Base-by-base conservation (phyloP, 2,888 invertebrate species). In the Netelia melanura region DNA sequence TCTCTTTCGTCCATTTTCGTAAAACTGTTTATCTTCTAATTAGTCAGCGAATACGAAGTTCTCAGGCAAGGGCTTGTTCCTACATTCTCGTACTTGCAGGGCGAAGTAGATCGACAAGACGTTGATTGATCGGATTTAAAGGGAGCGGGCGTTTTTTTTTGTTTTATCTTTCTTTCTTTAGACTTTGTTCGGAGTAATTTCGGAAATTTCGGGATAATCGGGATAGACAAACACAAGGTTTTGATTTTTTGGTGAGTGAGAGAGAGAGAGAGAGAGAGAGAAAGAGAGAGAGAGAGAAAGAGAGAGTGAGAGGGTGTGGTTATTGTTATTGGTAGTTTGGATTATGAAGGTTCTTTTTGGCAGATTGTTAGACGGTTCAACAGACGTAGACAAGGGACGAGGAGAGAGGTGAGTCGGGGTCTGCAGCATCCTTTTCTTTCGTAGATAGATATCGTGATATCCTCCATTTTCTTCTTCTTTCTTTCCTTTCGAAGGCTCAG, bases 331-430 rank as follows among this genome's bases (percentile, higher is more conserved):
- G 38, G 61, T 64, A 25, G 83, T 23, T 76, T 21, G 43, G 38
- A 62, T 88, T 89, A 90, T 88, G 84, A 85, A 88, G 88, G 88
- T 89, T 88, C 86, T 83, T 89, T 88, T 89, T 89, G 90, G 92
- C 89, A 91, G 89, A 91, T 89, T 91, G 88, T 90, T 90, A 92
- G 91, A 92, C 92, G 91, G 92, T 91, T 92, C 84, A 90, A 91
- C 90, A 93, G 94, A 94, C 93, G 93, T 91, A 94, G 93, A 94
- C 94, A 94, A 93, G 91, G 91, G 93, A 93, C 89, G 88, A 90
- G 92, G 91, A 90, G 83, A 85, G 90, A 89, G 91, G 90, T 84
- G 89, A 87, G 83, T 85, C 88, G 17, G 86, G 90, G 89, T 88
- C 88, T 83, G 78, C 86, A 86, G 88, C 86, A 87, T 87, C 86